phyloP scores from a whole-genome alignment of 2,888 invertebrate species.

The Megaustenia siamemsis region DNA sequence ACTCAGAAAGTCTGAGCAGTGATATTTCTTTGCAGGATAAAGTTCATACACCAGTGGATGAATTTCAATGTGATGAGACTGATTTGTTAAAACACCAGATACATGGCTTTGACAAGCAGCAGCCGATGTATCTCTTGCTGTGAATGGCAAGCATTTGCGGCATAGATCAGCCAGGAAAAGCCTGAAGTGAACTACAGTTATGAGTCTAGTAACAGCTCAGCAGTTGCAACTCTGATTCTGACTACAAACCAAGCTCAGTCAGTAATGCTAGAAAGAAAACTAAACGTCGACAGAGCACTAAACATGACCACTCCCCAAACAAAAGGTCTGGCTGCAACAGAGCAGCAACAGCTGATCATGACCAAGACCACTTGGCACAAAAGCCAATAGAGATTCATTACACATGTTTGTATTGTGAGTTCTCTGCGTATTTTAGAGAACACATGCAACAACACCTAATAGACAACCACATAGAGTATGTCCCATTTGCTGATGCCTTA shows the following conservation, averaged over 20 bases:
- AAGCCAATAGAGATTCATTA: neutral
- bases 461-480: neutral
- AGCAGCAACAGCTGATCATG: neutral
- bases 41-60: neutral
- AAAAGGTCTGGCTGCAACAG: neutral
- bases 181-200: neutral
- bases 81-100: neutral
- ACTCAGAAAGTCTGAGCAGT: constrained; percentile 11
- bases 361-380: neutral
- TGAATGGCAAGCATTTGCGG: neutral
- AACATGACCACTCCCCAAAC: neutral
- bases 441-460: constrained; percentile 32
- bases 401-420: constrained; percentile 25
- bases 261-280: neutral
- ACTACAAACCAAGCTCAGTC: neutral
- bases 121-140: neutral
- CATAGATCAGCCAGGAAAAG: neutral
- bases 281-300: neutral
- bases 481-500: constrained; percentile 19
- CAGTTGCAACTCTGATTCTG: constrained; percentile 6
- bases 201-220: constrained; percentile 4
- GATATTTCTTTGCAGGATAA: neutral
- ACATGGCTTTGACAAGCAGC: neutral
- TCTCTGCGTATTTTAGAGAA: neutral
- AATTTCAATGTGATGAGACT: neutral